Conservation (phyloP, 2,797 vertebrate species). For the Neostethus bicornis region DNA sequence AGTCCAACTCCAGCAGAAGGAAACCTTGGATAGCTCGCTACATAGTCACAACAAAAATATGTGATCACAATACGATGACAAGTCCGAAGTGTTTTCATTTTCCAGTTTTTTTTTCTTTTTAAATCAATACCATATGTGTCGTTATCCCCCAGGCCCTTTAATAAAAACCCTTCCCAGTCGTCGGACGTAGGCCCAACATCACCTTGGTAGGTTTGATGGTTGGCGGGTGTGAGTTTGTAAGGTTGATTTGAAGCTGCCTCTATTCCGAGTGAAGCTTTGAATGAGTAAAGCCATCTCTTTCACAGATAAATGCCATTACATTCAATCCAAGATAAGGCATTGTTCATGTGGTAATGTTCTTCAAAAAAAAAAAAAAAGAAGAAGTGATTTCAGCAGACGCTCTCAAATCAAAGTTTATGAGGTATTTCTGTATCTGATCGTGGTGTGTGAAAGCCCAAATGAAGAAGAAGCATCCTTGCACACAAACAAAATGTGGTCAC, state of each 20-base stretch:
- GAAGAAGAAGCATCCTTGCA: constrained; percentile 58
- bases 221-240: constrained; percentile 79
- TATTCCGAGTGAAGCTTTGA: constrained; percentile 80
- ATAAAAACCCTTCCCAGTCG: constrained; percentile 76
- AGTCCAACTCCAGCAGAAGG: constrained; percentile 82
- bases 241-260: constrained; percentile 86
- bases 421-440: constrained; percentile 86
- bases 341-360: constrained; percentile 90
- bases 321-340: constrained; percentile 99
- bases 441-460: constrained; percentile 75
- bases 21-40: constrained; percentile 90
- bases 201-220: constrained; percentile 78
- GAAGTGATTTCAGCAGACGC: constrained; percentile 70
- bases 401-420: constrained; percentile 83
- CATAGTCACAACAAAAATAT: constrained; percentile 94
- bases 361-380: too few relatives aligned
- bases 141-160: constrained; percentile 73
- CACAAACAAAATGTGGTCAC: constrained; percentile 7
- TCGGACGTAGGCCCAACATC: constrained; percentile 69
- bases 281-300: constrained; percentile 84
- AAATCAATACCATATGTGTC: constrained; percentile 66
- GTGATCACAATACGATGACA: constrained; percentile 95
- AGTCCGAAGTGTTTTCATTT: constrained; percentile 85
- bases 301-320: constrained; percentile 93
- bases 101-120: constrained; percentile 64